Evolutionary conservation across 2,797 vertebrate genomes (phyloP), one percentile per base, ranked within the genome.

Genomic region (Enteromius thamalakanensis): DNA sequence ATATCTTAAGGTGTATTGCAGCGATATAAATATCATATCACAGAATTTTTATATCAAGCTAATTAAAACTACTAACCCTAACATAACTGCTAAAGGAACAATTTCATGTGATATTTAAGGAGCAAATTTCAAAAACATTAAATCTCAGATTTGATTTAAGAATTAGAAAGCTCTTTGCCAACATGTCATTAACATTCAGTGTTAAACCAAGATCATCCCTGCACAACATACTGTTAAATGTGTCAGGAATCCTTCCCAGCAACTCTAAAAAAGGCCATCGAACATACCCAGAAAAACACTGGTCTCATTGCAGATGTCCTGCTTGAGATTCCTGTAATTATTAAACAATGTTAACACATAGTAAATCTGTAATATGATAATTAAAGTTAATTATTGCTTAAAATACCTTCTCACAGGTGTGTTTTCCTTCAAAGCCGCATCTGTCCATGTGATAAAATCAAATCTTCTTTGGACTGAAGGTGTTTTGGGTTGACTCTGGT

Each of bases 231-330:
- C 37, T 47, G 3, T 34, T 60, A 40, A 62, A 84, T n/a, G 58
- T 11, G 72, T 55, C 58, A 26, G 11, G 40, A 58, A 37, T 51
- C 70, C 12, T 55, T 49, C 65, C 60, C 21, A 69, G 55, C 42
- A 68, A 70, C 37, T 80, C 11, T 96, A 99, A 90, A 98, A 96
- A 93, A 99, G 95, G 4, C 91, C 98, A 95, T 98, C 97, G 95
- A 99, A 98, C 94, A 99, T 97, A 89, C 96, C 96, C 85, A 96
- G 62, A 81, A 96, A 97, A 82, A 92, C 90, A 77, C 95, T 95
- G 47, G 95, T 92, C 92, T 97, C 96, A 70, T 89, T 90, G 86
- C 82, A 88, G 90, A 91, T 91, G 89, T 93, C 92, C 84, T 93
- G 92, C 74, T 71, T 86, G 89, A 88, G 86, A 58, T 86, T 76